These are phyloP conservation scores for Calyptomena viridis DNA, from an alignment of 2,113 vertebrate species.

Conservation along the genomic window DNA sequence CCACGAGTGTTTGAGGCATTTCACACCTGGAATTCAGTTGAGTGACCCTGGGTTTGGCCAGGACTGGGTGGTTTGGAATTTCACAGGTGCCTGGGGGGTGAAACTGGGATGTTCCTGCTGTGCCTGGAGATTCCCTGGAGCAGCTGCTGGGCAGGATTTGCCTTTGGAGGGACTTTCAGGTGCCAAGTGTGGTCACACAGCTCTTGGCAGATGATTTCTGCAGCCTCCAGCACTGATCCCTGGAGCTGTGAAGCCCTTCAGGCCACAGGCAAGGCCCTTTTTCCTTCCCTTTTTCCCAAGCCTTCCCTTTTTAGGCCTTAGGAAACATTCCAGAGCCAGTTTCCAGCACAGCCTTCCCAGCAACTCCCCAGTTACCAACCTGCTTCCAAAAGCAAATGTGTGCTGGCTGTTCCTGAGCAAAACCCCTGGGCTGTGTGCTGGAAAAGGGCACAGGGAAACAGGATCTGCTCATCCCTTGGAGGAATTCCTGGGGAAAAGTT, in stretches of 20 bases:
- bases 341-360: not conserved
- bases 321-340: not conserved
- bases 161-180: not conserved
- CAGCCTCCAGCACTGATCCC: not conserved
- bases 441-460: not conserved
- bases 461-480: not conserved
- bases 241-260: not conserved
- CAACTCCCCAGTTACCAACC: not conserved
- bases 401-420: not conserved
- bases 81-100: not conserved
- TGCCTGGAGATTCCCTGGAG: not conserved
- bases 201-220: not conserved
- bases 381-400: not conserved
- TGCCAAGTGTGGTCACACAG: not conserved
- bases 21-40: not conserved
- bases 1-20: fast-evolving
- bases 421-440: not conserved
- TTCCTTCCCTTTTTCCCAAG: not conserved
- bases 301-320: slow-evolving; percentile 12
- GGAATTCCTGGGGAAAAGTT: not conserved
- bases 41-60: no score
- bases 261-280: not conserved
- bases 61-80: not conserved
- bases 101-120: not conserved
- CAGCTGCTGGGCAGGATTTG: not conserved